These are phyloP conservation scores for Arbacia lixula DNA, from an alignment of 53 echinoderm and acorn worm species.

Conservation along the genomic window DNA sequence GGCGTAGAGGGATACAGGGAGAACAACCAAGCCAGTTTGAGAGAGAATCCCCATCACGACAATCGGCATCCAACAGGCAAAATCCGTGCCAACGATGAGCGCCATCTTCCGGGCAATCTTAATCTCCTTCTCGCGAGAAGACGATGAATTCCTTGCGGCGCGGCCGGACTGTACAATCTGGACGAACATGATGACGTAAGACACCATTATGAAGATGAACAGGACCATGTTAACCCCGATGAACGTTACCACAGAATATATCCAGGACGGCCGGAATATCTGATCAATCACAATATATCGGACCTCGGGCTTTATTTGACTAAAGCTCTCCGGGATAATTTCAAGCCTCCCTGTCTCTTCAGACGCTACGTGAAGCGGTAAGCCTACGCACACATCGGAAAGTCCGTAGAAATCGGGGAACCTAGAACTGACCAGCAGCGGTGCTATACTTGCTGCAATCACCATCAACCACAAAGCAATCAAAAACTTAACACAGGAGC, in stretches of 20 bases:
- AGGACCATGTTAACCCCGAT: constrained; percentile 48
- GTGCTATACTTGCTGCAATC: neutral
- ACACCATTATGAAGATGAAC: constrained; percentile 47
- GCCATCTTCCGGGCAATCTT: constrained; percentile 59
- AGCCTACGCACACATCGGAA: constrained; percentile 52
- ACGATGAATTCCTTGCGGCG: neutral
- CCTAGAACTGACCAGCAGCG: too few species aligned
- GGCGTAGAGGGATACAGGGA: constrained; percentile 64
- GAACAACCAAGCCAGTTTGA: constrained; percentile 21
- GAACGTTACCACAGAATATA: constrained; percentile 47
- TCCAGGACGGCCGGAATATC: constrained; percentile 26
- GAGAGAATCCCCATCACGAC: constrained; percentile 63
- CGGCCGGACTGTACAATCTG: constrained; percentile 13
- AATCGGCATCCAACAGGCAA: constrained; percentile 62
- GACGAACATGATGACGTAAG: constrained; percentile 55
- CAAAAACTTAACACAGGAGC: neutral
- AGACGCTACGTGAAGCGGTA: constrained; percentile 25
- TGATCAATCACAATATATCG: constrained; percentile 18
- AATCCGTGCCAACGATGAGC: constrained; percentile 62
- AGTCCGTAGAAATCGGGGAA: constrained; percentile 39
- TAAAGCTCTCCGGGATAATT: too few species aligned
- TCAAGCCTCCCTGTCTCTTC: constrained; percentile 18
- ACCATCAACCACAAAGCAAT: neutral
- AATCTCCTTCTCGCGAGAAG: constrained; percentile 29
- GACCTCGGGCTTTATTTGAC: too few species aligned